Conservation (phyloP, 2,113 vertebrate species). For the Colossoma macropomum region DNA sequence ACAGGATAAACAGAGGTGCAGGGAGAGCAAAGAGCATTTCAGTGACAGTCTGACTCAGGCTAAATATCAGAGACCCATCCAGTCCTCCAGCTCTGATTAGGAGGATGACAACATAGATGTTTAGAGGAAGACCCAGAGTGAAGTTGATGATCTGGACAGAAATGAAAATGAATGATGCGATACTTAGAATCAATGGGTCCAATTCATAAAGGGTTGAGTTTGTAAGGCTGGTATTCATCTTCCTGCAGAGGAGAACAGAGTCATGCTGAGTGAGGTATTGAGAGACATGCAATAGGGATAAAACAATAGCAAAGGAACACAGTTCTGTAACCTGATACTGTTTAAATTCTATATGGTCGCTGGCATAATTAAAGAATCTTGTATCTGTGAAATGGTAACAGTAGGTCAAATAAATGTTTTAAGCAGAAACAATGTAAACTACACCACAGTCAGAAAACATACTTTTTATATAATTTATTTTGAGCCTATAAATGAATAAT, state of each 20-base stretch:
- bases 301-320: no score
- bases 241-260: not conserved
- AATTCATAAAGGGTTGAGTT: not conserved
- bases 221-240: not conserved
- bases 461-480: no score
- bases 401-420: no score
- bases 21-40: not conserved
- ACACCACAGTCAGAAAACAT: no score
- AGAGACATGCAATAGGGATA: no score
- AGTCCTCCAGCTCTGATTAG: conserved; percentile 6
- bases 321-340: no score
- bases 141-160: not conserved
- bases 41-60: not conserved
- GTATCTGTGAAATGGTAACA: no score
- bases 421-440: no score
- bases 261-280: not conserved
- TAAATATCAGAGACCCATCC: not conserved
- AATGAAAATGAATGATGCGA: not conserved
- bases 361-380: no score
- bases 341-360: no score
- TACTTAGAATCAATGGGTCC: not conserved
- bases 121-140: not conserved
- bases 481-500: no score
- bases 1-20: not conserved
- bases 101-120: conserved; percentile 11